These are phyloP conservation scores for Crocidura indochinensis DNA, from an alignment of 2,797 vertebrate genomes.

Conservation along the genomic window DNA sequence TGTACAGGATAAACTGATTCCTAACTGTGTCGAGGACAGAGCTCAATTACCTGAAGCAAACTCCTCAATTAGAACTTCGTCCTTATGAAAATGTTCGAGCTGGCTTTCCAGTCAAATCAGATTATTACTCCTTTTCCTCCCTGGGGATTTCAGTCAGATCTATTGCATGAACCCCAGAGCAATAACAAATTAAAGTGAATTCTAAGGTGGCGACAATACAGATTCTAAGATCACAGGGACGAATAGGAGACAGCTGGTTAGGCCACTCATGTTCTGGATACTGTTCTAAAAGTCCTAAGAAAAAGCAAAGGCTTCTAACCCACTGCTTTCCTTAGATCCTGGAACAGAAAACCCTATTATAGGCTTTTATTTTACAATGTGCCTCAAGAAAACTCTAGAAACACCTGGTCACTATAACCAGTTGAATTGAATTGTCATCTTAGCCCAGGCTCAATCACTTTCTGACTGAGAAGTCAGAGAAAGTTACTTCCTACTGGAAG, in stretches of 20 bases:
- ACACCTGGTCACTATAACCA: neutral
- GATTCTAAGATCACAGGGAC: neutral
- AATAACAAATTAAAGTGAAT: conserved; percentile 30
- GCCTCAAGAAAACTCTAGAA: conserved; percentile 11
- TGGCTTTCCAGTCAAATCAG: conserved; percentile 44
- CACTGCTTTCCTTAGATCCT: neutral
- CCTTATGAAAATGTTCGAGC: conserved; percentile 42
- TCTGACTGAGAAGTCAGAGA: neutral
- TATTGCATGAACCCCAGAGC: neutral
- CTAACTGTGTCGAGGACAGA: conserved; percentile 39
- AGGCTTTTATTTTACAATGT: neutral
- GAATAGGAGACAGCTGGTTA: neutral
- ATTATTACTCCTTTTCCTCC: neutral
- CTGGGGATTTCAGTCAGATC: neutral
- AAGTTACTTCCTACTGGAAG: conserved; percentile 21
- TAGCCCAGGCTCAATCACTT: neutral
- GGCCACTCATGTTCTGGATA: fast-evolving
- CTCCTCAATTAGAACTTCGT: conserved; percentile 20
- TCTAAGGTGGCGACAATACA: neutral
- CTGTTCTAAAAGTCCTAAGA: neutral
- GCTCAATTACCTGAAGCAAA: conserved; percentile 21
- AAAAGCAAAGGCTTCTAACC: neutral
- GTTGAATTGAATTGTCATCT: neutral
- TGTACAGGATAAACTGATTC: conserved; percentile 36
- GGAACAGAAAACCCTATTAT: conserved; percentile 1